Evolutionary conservation across 2,888 invertebrate genomes (phyloP), one percentile per base, ranked within the genome.

Genomic region (Furcula furcula): DNA sequence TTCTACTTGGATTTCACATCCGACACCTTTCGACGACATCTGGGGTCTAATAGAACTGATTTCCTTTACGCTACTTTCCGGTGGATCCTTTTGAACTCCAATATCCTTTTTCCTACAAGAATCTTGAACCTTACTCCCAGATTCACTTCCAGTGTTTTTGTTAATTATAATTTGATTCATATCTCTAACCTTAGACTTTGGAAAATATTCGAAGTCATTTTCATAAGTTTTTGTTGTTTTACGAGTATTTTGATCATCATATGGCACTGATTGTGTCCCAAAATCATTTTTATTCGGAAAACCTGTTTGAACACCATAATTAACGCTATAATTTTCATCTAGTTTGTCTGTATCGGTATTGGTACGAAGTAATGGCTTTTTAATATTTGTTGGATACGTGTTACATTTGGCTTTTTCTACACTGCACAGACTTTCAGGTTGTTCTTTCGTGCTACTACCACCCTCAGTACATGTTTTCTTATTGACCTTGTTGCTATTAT

Each of bases 381-480:
- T 63, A 1, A 48, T 42, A 12, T 38, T 47, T 54, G 69, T 76
- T 14, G 82, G 85, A 44, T 70, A 76, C 14, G 78, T 80, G 36
- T 68, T 67, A 36, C 39, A 70, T 40, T 40, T 36, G 18, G 36
- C 15, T 10, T 26, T 23, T 15, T 20, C 34, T 11, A 10, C n/a
- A 1, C 32, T 9, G 6, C 3, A 10, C n/a, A n/a, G n/a, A n/a
- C n/a, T n/a, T n/a, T n/a, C n/a, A n/a, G 31, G 13, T 29, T 18
- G 34, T 31, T 36, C 11, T 18, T 6, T 16, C 11, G 3, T 4
- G 7, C 11, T 11, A 6, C 10, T 13, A 6, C 4, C 13, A n/a
- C n/a, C 11, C 11, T 16, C 11, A 5, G 10, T 28, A 7, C 14
- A n/a, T 3, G 28, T 18, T 28, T 18, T 18, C 30, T 26, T 30